Evolutionary conservation across 2,113 vertebrate genomes (phyloP).

Genomic region (Oxyruncus cristatus): DNA sequence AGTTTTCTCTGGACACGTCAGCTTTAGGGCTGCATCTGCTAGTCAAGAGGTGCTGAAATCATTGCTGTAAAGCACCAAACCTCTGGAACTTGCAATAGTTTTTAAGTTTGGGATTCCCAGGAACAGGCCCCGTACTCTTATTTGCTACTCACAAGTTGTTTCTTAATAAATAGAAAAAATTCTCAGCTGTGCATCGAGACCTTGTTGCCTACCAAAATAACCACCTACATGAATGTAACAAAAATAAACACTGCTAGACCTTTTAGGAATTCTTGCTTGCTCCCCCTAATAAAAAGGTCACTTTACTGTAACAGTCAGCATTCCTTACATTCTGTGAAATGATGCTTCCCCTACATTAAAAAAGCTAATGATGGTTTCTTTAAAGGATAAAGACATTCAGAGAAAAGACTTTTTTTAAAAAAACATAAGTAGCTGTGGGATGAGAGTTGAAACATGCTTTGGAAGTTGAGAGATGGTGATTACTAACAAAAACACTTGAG

Average conservation of each 20-base stretch:
- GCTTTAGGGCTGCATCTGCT: background rate
- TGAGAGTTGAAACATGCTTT: background rate
- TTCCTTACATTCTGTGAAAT: background rate
- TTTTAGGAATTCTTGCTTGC: background rate
- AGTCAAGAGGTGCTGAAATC: background rate
- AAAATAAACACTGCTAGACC: background rate
- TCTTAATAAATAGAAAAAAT: conserved; percentile 18
- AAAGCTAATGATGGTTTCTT: background rate
- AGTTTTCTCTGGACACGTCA: background rate
- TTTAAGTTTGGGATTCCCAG: background rate
- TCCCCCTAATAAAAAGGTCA: background rate
- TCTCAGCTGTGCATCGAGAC: conserved; percentile 14
- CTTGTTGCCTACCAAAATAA: conserved; percentile 13
- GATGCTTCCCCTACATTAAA: background rate
- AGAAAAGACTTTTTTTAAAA: background rate
- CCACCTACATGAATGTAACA: background rate
- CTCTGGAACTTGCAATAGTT: background rate
- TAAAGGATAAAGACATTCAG: background rate
- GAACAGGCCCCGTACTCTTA: background rate
- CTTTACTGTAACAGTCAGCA: background rate
- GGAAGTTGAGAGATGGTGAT: background rate
- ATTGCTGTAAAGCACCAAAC: background rate
- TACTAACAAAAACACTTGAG: background rate
- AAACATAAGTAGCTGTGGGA: background rate
- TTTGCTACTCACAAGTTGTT: background rate